phyloP scores from a whole-genome alignment of 2,113 vertebrate genomes.

The Malurus elegans region DNA sequence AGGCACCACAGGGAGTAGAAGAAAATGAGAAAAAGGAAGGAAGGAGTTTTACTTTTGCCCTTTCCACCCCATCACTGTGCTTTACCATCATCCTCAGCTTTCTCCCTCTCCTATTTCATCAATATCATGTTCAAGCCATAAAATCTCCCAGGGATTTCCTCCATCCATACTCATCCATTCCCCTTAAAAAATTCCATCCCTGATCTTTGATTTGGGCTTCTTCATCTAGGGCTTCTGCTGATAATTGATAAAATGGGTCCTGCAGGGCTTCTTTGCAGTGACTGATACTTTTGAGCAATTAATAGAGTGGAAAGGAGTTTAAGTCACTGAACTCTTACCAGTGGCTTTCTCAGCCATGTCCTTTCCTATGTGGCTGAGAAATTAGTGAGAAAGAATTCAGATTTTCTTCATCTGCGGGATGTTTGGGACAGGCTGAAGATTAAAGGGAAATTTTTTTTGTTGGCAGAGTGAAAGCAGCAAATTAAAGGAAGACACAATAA shows the following conservation, averaged over 20 bases:
- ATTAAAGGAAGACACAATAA: background rate
- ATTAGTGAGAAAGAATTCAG: background rate
- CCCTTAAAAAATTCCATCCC: background rate
- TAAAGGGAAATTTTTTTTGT: background rate
- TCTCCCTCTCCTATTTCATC: background rate
- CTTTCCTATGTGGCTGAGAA: background rate
- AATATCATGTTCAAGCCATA: background rate
- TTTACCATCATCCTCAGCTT: background rate
- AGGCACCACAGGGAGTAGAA: background rate
- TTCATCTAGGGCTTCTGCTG: background rate
- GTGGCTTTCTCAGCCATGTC: background rate
- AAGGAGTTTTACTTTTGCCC: background rate
- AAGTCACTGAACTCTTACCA: background rate
- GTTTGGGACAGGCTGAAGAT: background rate
- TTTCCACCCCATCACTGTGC: background rate
- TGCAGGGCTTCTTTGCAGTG: background rate
- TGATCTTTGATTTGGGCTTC: background rate
- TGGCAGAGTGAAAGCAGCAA: background rate
- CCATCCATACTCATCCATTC: background rate
- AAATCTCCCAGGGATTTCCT: background rate
- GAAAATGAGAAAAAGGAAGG: background rate
- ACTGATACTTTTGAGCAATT: background rate
- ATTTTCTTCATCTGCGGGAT: background rate
- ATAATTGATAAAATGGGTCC: background rate
- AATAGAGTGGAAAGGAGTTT: background rate